phyloP scores from a whole-genome alignment of 2,888 invertebrate genomes.

The Agrochola lychnidis region DNA sequence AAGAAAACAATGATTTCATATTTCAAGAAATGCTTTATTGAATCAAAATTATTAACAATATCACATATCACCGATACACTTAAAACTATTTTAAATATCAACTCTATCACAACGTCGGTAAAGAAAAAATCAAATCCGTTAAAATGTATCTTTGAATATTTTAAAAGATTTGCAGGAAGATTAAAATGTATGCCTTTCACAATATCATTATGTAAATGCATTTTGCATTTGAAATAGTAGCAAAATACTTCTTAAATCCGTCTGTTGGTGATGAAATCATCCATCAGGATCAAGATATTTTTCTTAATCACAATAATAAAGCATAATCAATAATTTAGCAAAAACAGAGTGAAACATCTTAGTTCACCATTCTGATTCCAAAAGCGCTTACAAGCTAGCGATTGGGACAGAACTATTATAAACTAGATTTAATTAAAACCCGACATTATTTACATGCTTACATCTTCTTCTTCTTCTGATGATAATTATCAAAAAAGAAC shows the following conservation, averaged over 20 bases:
- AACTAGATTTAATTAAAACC: neutral
- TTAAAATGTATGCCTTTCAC: slow-evolving; percentile 15
- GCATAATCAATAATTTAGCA: neutral
- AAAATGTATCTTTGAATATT: slow-evolving; percentile 12
- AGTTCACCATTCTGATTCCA: slow-evolving; percentile 31
- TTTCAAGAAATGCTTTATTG: slow-evolving; percentile 37
- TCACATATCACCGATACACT: slow-evolving; percentile 35
- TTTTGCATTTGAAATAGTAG: neutral
- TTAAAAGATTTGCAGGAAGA: neutral
- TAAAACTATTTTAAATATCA: slow-evolving; percentile 40
- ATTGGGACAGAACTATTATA: slow-evolving; percentile 25
- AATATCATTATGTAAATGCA: slow-evolving; percentile 18
- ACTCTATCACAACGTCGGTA: slow-evolving; percentile 39
- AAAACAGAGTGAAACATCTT: neutral
- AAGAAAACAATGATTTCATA: slow-evolving; percentile 21
- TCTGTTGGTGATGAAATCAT: neutral
- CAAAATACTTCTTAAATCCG: neutral
- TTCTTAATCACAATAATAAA: neutral
- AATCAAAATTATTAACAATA: slow-evolving; percentile 23
- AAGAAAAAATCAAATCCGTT: neutral
- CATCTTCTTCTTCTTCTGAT: neutral
- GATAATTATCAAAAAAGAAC: slow-evolving; percentile 37
- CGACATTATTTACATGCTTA: neutral
- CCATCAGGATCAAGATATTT: neutral
- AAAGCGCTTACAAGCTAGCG: slow-evolving; percentile 5